These are phyloP conservation scores for Dromius quadrimaculatus DNA, from an alignment of 2,888 invertebrate species.

Conservation along the genomic window DNA sequence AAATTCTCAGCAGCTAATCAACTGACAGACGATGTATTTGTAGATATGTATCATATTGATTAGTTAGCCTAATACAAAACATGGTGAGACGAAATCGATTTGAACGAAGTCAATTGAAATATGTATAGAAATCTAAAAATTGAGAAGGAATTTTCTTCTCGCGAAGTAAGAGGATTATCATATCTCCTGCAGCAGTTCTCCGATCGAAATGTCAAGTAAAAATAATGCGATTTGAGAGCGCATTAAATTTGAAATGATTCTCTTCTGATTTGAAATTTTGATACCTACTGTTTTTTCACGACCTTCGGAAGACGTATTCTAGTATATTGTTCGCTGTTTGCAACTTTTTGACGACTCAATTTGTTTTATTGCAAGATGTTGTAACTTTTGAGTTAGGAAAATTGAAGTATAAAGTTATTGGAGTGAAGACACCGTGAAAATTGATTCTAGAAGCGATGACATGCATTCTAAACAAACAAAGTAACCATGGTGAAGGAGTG, in stretches of 20 bases:
- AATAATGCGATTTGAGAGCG: conserved; percentile 1
- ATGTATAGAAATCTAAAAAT: no score
- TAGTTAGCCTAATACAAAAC: no score
- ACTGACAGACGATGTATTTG: no score
- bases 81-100: no score
- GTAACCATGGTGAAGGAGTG: not conserved
- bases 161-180: conserved; percentile 18
- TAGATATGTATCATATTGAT: no score
- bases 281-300: not conserved
- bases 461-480: conserved; percentile 22
- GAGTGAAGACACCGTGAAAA: not conserved
- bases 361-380: conserved; percentile 2
- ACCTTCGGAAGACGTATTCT: not conserved
- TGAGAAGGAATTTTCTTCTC: no score
- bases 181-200: conserved; percentile 1
- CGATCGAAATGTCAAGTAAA: not conserved
- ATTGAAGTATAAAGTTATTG: no score
- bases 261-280: no score
- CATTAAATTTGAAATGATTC: conserved; percentile 7
- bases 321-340: not conserved
- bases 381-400: not conserved
- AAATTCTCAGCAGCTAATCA: no score
- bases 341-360: not conserved
- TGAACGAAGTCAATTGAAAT: no score
- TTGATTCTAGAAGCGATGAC: not conserved